Evolutionary conservation across 2,888 invertebrate genomes (phyloP), one percentile per base, ranked within the genome.

Genomic region (Cantharis rustica): DNA sequence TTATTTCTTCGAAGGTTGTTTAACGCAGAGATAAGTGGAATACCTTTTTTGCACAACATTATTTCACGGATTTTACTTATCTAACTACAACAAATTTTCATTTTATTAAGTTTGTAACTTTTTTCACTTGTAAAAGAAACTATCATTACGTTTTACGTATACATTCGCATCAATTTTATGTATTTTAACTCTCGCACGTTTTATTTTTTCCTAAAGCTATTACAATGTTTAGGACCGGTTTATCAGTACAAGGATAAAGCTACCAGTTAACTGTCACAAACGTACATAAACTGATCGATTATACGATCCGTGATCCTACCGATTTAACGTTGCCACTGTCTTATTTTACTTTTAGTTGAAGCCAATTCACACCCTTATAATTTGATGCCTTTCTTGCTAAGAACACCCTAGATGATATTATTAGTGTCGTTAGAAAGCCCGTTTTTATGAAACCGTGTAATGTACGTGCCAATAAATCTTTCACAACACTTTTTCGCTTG

Each of bases 1-100:
- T 66, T 76, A 76, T 76, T 76, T 73, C 76, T 73, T 73, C 72
- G 11, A 64, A 76, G 73, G 63, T 61, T 64, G 70, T 76, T 73
- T 64, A 73, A 62, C 69, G 72, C 62, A 16, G 69, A 76, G 76
- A 76, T 76, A 76, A 76, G 69, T 66, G 17, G 64, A 66, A 66
- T 66, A 66, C 64, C 64, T 66, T 66, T 23, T 66, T 66, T 66
- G 23, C 23, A 66, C 64, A 66, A 17, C 17, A 66, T 20, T 20
- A 66, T 66, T 66, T 66, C 23, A 23, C 23, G n/a, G 64, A 66
- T 20, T 66, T 66, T 66, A 16, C 20, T 66, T 66, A 66, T 66
- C 64, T 66, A 20, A 17, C 64, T 16, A 66, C 23, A 66, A 16
- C 16, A n/a, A 16, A 23, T 66, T 66, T 20, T 20, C 20, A 23